Conservation (phyloP, 2,888 invertebrate genomes). For the Mylabris sibirica region DNA sequence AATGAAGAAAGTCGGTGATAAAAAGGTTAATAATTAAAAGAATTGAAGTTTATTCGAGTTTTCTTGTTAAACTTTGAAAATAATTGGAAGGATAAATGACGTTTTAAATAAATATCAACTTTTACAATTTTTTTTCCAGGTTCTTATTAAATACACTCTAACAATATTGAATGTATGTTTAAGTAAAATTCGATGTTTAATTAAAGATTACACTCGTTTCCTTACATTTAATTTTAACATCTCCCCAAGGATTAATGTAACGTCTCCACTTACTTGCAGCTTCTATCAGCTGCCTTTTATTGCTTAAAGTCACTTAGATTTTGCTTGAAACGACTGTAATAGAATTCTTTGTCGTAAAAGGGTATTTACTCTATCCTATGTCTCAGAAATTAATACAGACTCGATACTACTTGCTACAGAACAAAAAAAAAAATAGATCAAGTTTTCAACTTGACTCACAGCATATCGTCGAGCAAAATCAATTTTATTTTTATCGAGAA, state of each 20-base stretch:
- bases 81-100: neutral
- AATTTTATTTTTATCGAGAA: too few species aligned
- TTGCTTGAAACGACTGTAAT: neutral
- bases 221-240: neutral
- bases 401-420: too few species aligned
- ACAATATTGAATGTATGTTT: neutral
- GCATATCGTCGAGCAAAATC: too few species aligned
- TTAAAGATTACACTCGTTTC: neutral
- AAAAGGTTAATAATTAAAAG: neutral
- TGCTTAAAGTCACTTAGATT: neutral
- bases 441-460: too few species aligned
- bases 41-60: too few species aligned
- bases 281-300: neutral
- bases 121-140: too few species aligned
- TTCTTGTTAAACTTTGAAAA: too few species aligned
- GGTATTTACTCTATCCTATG: neutral
- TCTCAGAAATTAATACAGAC: neutral
- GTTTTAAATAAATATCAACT: neutral
- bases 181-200: neutral
- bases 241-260: neutral
- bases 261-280: neutral
- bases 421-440: too few species aligned
- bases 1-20: neutral
- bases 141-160: neutral
- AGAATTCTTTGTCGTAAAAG: neutral